Evolutionary conservation across 1,140 invertebrate genomes (phyloP).

Genomic region (Anoplolepis gracilipes): DNA sequence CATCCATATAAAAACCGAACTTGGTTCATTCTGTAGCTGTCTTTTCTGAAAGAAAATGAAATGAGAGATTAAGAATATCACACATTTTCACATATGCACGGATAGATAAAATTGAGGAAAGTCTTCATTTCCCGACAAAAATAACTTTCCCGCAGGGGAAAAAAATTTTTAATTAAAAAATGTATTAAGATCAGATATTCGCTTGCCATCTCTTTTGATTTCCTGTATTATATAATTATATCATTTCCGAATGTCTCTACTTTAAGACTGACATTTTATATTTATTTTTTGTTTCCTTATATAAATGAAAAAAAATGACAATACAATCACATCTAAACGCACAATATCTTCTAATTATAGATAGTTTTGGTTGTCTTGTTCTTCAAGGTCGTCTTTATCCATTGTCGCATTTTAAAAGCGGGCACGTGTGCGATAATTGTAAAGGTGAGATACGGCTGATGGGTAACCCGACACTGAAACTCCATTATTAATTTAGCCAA

Average conservation of each 20-base stretch:
- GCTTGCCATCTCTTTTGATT: too few species aligned
- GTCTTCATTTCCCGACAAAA: background rate
- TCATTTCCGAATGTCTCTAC: too few species aligned
- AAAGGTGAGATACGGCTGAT: slow-evolving; percentile 43
- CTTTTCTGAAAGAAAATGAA: background rate
- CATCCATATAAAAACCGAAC: slow-evolving; percentile 45
- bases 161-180: background rate
- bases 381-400: slow-evolving; percentile 7
- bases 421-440: slow-evolving; percentile 37
- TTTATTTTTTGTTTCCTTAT: background rate
- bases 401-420: slow-evolving; percentile 31
- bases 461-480: slow-evolving; percentile 47
- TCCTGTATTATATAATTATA: background rate
- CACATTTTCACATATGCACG: background rate
- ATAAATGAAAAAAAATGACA: background rate
- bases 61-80: background rate
- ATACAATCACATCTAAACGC: background rate
- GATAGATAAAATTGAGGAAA: background rate
- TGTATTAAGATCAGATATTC: too few species aligned
- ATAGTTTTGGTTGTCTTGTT: background rate
- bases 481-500: slow-evolving; percentile 60
- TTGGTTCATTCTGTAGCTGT: slow-evolving; percentile 52
- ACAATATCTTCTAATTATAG: slow-evolving; percentile 8
- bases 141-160: background rate
- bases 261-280: background rate